phyloP scores from a whole-genome alignment of 2,888 invertebrate species.

The Aproaerema taeniolella region DNA sequence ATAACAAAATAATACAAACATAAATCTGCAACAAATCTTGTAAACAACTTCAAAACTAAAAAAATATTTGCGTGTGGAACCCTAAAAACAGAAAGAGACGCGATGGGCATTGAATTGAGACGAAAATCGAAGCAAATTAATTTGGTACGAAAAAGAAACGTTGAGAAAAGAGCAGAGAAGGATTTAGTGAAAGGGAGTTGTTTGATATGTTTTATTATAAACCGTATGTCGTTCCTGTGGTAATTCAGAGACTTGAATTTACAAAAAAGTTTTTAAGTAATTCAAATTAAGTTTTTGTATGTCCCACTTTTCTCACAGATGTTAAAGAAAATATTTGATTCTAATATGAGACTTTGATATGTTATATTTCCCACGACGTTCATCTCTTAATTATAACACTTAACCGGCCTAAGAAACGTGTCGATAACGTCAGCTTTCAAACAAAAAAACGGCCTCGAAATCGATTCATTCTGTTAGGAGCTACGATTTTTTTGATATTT shows the following conservation, averaged over 20 bases:
- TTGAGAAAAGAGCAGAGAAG: neutral
- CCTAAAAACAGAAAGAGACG: constrained; percentile 9
- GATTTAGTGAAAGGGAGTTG: neutral
- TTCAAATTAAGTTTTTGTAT: neutral
- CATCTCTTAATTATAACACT: no score
- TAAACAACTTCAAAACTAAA: no score
- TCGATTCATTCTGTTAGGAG: no score
- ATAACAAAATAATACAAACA: no score
- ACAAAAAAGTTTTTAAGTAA: neutral
- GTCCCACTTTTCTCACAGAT: neutral
- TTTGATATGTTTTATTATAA: neutral
- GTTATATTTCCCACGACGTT: no score
- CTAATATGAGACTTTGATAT: no score
- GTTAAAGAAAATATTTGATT: neutral
- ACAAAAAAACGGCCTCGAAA: no score
- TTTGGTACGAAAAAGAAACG: constrained; percentile 4
- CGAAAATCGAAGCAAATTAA: constrained; percentile 18
- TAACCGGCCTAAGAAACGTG: no score
- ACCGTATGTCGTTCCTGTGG: neutral
- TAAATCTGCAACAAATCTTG: no score
- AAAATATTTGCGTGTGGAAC: no score
- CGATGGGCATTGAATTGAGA: constrained; percentile 12
- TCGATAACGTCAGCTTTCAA: no score
- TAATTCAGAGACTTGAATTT: neutral
- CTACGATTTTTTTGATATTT: no score